Conservation (phyloP, 1,140 invertebrate species). For the Drosophila nannoptera region DNA sequence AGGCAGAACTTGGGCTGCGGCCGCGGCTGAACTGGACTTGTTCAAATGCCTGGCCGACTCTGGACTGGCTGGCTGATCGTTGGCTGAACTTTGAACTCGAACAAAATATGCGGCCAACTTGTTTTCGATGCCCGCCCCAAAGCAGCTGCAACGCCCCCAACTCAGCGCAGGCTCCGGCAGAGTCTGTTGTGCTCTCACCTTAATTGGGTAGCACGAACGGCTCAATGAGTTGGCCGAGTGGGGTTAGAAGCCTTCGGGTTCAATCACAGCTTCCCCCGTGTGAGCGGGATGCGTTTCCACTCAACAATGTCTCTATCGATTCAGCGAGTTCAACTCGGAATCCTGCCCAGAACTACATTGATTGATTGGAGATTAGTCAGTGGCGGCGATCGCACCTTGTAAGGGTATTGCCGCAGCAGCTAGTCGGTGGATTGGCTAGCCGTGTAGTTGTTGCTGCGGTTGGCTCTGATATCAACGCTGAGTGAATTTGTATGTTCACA, state of each 20-base stretch:
- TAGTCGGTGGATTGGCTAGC: constrained; percentile 1
- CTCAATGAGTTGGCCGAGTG: not conserved
- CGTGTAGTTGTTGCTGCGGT: constrained; percentile 53
- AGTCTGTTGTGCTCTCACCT: constrained; percentile 40
- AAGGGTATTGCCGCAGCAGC: constrained; percentile 20
- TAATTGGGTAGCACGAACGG: not conserved
- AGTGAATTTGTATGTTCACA: constrained; percentile 79
- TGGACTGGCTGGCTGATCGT: constrained; percentile 32
- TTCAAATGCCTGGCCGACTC: constrained; percentile 19
- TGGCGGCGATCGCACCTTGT: not conserved
- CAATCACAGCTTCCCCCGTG: not conserved
- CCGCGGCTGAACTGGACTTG: constrained; percentile 43
- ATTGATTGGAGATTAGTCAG: not conserved
- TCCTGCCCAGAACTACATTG: not conserved
- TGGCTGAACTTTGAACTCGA: constrained; percentile 67
- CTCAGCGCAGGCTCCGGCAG: constrained; percentile 42
- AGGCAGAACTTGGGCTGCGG: constrained; percentile 25
- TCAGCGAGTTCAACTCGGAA: too few species aligned
- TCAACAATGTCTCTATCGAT: too few species aligned
- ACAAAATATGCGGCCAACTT: constrained; percentile 77
- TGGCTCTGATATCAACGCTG: constrained; percentile 71
- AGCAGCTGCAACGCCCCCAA: constrained; percentile 67
- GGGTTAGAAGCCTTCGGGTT: not conserved
- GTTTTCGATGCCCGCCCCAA: constrained; percentile 67
- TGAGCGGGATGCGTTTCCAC: too few species aligned